A percentile compares a stretch with the other conserved stretches of the same genome.
Evolutionary conservation across 2,888 invertebrate genomes (phyloP).

Genomic region (Cosmia trapezina): DNA sequence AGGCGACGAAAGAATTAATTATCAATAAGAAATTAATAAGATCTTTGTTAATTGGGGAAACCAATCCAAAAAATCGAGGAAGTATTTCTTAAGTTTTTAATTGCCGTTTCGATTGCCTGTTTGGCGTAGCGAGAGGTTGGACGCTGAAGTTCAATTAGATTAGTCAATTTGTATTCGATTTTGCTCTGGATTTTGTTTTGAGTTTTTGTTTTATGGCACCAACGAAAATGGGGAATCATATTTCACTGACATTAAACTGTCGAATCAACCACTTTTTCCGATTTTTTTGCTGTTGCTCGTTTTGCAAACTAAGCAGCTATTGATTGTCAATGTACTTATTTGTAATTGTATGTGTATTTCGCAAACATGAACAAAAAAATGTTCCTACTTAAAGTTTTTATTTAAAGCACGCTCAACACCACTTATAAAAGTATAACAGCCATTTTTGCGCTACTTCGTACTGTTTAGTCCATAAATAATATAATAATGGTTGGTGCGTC

Average conservation of each 20-base stretch:
- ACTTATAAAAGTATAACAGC: conserved; percentile 35
- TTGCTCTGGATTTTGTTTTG: background rate
- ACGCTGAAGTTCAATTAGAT: conserved; percentile 19
- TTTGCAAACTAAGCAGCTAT: background rate
- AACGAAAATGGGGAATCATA: background rate
- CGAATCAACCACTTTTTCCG: background rate
- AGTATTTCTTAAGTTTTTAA: conserved; percentile 43
- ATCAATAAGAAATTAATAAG: conserved; percentile 63
- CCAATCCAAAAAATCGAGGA: conserved; percentile 26
- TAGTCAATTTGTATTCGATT: conserved; percentile 11
- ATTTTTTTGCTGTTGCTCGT: background rate
- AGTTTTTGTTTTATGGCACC: too few species aligned
- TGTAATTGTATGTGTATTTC: conserved; percentile 8
- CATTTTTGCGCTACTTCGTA: conserved; percentile 43
- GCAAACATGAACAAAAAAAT: conserved; percentile 1
- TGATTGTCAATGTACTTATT: background rate
- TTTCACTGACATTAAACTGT: background rate
- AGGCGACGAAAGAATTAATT: conserved; percentile 67
- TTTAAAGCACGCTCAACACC: conserved; percentile 26
- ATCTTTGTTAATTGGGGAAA: conserved; percentile 42
- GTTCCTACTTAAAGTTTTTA: conserved; percentile 13
- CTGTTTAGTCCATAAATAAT: conserved; percentile 64
- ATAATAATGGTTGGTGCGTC: conserved; percentile 57
- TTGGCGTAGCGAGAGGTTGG: conserved; percentile 19
- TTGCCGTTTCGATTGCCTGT: conserved; percentile 27